These are phyloP conservation scores for Diadumene lineata DNA, from an alignment of 92 coral and sea anemone species.

Conservation along the genomic window DNA sequence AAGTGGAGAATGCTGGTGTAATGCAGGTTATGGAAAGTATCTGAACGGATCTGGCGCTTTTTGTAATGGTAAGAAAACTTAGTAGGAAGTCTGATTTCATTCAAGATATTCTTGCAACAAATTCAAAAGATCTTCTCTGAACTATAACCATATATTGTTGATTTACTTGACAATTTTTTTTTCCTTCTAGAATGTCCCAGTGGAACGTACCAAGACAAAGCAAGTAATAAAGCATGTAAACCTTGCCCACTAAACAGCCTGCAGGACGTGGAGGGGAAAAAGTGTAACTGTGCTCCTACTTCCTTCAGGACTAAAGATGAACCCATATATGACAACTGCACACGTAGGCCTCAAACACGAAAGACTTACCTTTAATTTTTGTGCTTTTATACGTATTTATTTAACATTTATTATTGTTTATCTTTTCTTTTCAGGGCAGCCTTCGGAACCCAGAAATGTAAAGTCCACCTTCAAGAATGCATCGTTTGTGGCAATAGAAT, in stretches of 20 bases:
- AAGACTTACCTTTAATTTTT: too few species aligned
- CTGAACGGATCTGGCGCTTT: slow-evolving; percentile 25
- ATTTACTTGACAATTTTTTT: too few species aligned
- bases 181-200: slow-evolving; percentile 38
- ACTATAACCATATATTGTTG: too few species aligned
- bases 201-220: slow-evolving; percentile 44
- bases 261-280: slow-evolving; percentile 18
- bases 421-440: slow-evolving; percentile 31
- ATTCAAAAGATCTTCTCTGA: too few species aligned
- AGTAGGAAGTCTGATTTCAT: too few species aligned
- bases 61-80: slow-evolving; percentile 5
- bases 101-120: too few species aligned
- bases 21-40: slow-evolving; percentile 46
- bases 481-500: slow-evolving; percentile 44
- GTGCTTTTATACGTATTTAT: too few species aligned
- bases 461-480: slow-evolving; percentile 11
- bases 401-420: too few species aligned
- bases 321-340: slow-evolving; percentile 28
- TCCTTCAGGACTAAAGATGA: slow-evolving; percentile 50
- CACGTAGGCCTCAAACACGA: slow-evolving; percentile 45
- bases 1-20: slow-evolving; percentile 48
- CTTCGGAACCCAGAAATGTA: slow-evolving; percentile 49
- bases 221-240: slow-evolving; percentile 47
- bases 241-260: slow-evolving; percentile 61
- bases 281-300: slow-evolving; percentile 43